Base-by-base conservation (phyloP, 2,888 invertebrate species). In the Neoaliturus tenellus region DNA sequence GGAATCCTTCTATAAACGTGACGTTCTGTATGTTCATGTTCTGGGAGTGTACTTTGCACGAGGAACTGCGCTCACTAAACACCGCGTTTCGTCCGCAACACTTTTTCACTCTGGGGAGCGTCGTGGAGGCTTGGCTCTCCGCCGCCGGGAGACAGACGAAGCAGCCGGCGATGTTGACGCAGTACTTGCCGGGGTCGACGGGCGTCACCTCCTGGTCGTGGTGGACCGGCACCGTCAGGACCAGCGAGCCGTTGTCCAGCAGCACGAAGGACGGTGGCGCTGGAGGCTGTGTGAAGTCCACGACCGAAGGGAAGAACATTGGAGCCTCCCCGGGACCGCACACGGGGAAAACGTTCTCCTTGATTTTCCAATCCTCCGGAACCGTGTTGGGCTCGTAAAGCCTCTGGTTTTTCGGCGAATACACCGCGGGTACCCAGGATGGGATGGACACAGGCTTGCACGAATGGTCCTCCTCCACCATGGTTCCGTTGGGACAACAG, bases 41-140 rank as follows among this genome's bases (percentile, higher is more conserved):
- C 83, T 58, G 82, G 82, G 85, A 39, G 81, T 83, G 55, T 25
- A n/a, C 41, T 87, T 85, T 90, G 89, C 92, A 93, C 86, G 91
- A 92, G 89, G 89, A 91, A 88, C 90, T 91, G 83, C 88, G 91
- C 89, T 92, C 93, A 89, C 92, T 93, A 88, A 93, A 96, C 80
- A 92, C 92, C 10, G 93, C 93, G 75, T 92, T 92, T 80, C 91
- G 91, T 2, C 94, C 94, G 89, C 97, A 97, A 89, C 97, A 97
- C 90, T 96, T 95, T n/a, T 82, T 84, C 78, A 86, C 83, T 51
- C 35, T 41, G 2, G 75, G 62, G 3, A 31, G 83, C n/a, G 89
- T 88, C 14, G 75, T 55, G 28, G 81, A 81, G 44, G 83, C 81
- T 83, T 85, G 84, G 20, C 83, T 80, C 51, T 88, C 88, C 73